Evolutionary conservation across 2,888 invertebrate species (phyloP), one percentile per base, ranked within the genome.

Genomic region (Drosophila nr. medialis): DNA sequence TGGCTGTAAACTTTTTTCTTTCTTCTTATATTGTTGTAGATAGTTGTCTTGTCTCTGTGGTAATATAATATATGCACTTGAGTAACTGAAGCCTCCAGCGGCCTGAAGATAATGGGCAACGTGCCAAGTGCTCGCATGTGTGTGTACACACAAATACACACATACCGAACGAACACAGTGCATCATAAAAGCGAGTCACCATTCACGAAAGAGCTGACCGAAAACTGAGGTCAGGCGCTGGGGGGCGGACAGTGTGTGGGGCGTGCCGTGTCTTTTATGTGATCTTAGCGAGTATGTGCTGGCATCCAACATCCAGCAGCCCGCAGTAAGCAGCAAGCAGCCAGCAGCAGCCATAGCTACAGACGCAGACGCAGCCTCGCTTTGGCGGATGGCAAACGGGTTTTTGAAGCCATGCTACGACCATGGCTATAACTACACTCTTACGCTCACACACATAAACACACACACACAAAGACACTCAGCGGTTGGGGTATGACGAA

Each of bases 351-450:
- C 32, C 64, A 18, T 29, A 66, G 60, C 60, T 56, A 55, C 77
- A 72, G 85, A 53, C 76, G 53, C 71, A 83, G 75, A 53, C 71
- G 53, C 71, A 85, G 83, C 78, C 77, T 90, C 81, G 89, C 77
- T 88, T 86, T 90, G 90, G 90, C 89, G 86, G 86, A 86, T 86
- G 86, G 90, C 81, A 86, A 90, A 87, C 86, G 75, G 86, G 86
- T 90, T 87, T 83, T 45, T 32, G 24, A 59, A 80, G 64, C 63
- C 61, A 61, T 65, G 64, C 64, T 67, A 66, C 81, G 82, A 75
- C 70, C 75, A 77, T 59, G 72, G 61, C 51, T 83, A 73, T 84
- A 76, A 71, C 65, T 49, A 70, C 60, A 72, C 45, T 64, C 30
- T 45, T 27, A 69, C 53, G 40, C 18, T 51, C 53, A 59, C 45